Percentiles rank a stretch among this genome's conserved stretches.
Evolutionary conservation across 2,797 vertebrate species (phyloP).

Genomic region (Momotus momota): DNA sequence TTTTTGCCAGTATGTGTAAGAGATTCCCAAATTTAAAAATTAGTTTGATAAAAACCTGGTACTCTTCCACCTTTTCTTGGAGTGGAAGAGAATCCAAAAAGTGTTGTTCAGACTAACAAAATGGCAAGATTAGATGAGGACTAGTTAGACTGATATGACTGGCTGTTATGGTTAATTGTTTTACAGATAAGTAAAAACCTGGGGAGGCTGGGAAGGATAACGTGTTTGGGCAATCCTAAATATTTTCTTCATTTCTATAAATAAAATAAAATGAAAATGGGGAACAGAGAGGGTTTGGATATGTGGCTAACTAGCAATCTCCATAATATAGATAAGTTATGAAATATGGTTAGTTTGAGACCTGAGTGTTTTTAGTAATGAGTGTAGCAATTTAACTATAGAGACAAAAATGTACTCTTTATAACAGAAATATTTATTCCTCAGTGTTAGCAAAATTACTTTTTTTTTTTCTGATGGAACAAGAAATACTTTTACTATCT

Average conservation of each 20-base stretch:
- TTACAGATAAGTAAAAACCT: neutral
- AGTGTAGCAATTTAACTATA: neutral
- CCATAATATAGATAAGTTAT: neutral
- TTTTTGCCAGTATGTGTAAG: too few species aligned
- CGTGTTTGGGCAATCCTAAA: neutral
- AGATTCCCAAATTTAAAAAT: neutral
- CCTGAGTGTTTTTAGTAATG: neutral
- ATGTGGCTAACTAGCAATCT: neutral
- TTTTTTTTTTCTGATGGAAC: neutral
- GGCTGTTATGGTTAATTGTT: neutral
- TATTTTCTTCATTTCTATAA: neutral
- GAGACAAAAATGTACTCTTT: neutral
- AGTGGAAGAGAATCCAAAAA: neutral
- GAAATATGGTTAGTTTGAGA: neutral
- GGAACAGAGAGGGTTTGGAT: neutral
- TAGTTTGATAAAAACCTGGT: neutral
- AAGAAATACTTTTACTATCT: neutral
- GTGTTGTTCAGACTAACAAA: neutral
- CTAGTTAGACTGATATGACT: neutral
- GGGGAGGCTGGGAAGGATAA: neutral
- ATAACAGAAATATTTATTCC: neutral
- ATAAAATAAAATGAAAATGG: neutral
- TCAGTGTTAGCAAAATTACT: accelerated
- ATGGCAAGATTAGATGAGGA: neutral
- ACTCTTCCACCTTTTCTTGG: neutral